Evolutionary conservation across 2,888 invertebrate genomes (phyloP).

Genomic region (Cephus pulcher): DNA sequence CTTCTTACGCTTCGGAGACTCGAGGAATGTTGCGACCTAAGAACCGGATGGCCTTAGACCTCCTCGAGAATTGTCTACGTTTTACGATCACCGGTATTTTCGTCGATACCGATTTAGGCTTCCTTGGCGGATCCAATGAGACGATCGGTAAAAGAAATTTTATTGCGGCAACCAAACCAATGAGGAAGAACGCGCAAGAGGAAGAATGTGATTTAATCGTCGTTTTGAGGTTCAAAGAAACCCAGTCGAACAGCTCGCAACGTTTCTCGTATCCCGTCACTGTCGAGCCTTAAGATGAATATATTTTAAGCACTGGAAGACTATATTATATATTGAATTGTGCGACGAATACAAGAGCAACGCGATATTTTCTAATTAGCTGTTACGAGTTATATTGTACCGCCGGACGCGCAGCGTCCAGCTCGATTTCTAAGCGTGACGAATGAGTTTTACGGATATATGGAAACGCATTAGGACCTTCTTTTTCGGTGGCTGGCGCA

Average conservation of each 20-base stretch:
- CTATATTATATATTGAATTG: slow-evolving; percentile 3
- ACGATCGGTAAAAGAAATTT: too few species aligned
- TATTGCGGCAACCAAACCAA: not conserved
- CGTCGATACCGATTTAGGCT: not conserved
- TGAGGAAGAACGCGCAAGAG: not conserved
- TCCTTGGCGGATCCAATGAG: too few species aligned
- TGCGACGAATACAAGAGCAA: not conserved
- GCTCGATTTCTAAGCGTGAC: too few species aligned
- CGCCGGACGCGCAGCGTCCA: too few species aligned
- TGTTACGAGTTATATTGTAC: slow-evolving; percentile 13
- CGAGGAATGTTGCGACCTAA: slow-evolving; percentile 4
- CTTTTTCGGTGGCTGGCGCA: not conserved
- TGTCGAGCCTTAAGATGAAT: slow-evolving; percentile 23
- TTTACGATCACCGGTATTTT: not conserved
- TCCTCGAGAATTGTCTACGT: not conserved
- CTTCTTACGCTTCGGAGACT: slow-evolving; percentile 2
- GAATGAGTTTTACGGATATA: not conserved
- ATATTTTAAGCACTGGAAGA: slow-evolving; percentile 8
- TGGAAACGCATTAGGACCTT: not conserved
- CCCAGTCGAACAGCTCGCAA: not conserved
- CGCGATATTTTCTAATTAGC: slow-evolving; percentile 37
- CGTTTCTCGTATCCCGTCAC: slow-evolving; percentile 12
- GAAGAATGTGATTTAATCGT: too few species aligned
- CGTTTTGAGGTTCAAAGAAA: too few species aligned
- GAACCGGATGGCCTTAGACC: not conserved